phyloP scores from a whole-genome alignment of 2,113 vertebrate species.

The Uria aalge region DNA sequence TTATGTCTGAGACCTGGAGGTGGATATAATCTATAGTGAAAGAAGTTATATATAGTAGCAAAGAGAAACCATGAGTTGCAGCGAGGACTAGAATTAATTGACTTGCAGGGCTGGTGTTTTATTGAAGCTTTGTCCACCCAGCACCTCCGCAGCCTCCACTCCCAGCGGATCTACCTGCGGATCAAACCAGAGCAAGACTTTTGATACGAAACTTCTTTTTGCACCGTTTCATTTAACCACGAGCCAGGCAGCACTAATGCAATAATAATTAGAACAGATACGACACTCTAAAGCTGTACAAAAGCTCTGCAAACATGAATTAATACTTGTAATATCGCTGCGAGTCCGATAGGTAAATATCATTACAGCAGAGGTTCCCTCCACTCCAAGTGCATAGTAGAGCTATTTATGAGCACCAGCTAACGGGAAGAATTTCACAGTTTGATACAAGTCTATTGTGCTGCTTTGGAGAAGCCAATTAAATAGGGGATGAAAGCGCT shows the following conservation, averaged over 20 bases:
- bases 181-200: constrained; percentile 10
- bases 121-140: constrained; percentile 4
- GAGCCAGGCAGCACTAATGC: neutral
- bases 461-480: constrained; percentile 40
- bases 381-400: neutral
- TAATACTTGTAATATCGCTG: constrained; percentile 25
- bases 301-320: constrained; percentile 39
- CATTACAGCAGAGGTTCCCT: neutral
- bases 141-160: neutral
- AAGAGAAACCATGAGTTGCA: neutral
- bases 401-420: neutral
- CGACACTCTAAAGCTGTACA: neutral
- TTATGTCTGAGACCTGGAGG: neutral
- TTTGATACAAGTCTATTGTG: constrained; percentile 35
- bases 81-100: constrained; percentile 29
- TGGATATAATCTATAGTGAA: neutral
- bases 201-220: neutral
- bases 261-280: constrained; percentile 5
- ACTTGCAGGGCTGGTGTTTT: neutral
- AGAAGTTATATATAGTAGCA: neutral
- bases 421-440: neutral
- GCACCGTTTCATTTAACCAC: rapidly evolving
- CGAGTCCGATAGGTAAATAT: constrained; percentile 32
- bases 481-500: constrained; percentile 11
- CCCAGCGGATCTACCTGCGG: neutral